These are phyloP conservation scores for Picus viridis DNA, from an alignment of 2,797 vertebrate species.

Conservation along the genomic window DNA sequence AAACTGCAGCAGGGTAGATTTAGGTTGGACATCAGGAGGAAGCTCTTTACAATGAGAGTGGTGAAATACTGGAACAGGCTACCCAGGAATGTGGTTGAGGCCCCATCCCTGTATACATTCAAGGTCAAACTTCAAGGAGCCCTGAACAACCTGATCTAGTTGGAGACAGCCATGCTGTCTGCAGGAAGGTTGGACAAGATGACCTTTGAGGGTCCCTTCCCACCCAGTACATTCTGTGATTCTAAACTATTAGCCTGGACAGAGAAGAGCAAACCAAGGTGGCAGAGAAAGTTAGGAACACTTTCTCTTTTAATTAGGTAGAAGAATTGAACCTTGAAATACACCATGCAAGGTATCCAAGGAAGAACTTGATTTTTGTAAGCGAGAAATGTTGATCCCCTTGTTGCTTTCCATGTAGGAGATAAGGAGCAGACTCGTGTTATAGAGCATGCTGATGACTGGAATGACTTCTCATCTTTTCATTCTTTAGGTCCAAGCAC, in stretches of 20 bases:
- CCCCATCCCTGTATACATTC: too few species aligned
- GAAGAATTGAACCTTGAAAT: background rate
- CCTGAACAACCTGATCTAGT: too few species aligned
- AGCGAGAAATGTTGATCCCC: background rate
- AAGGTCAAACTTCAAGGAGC: too few species aligned
- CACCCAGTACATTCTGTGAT: too few species aligned
- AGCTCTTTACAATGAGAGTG: too few species aligned
- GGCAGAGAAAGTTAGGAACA: background rate
- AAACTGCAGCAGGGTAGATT: too few species aligned
- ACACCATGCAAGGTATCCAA: background rate
- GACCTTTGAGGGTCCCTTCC: too few species aligned
- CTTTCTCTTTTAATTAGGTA: background rate
- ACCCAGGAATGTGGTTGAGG: too few species aligned
- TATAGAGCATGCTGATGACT: background rate
- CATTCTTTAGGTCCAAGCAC: slow-evolving; percentile 80
- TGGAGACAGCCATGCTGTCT: too few species aligned
- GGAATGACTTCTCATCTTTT: background rate
- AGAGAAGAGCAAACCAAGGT: background rate
- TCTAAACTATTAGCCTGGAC: background rate
- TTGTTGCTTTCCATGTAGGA: background rate
- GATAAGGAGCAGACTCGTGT: background rate
- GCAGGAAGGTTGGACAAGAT: too few species aligned
- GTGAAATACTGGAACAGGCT: too few species aligned
- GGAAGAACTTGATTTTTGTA: background rate
- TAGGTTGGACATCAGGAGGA: too few species aligned